A percentile compares a stretch with the other conserved stretches of the same genome.
phyloP scores from a whole-genome alignment of 2,888 invertebrate genomes.

The Apotomis capreana region DNA sequence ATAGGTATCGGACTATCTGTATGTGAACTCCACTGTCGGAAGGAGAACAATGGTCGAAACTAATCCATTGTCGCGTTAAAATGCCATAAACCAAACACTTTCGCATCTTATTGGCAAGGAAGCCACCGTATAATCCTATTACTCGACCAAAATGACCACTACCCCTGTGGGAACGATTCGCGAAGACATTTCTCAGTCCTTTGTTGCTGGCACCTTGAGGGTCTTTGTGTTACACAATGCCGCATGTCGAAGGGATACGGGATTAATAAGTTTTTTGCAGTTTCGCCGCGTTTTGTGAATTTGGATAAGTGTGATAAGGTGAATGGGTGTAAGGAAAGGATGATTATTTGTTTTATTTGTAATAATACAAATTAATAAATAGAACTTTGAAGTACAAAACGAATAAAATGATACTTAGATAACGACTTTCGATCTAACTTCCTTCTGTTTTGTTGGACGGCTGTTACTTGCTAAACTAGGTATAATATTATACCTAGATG shows the following conservation, averaged over 20 bases:
- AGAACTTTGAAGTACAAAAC: too few species aligned
- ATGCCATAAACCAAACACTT: too few species aligned
- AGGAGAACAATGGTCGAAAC: background rate
- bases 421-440: too few species aligned
- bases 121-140: background rate
- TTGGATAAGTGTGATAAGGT: background rate
- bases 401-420: too few species aligned
- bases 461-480: too few species aligned
- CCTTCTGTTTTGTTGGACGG: too few species aligned
- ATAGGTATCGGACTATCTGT: too few species aligned
- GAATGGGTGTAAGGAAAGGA: background rate
- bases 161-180: slow-evolving; percentile 61
- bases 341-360: background rate
- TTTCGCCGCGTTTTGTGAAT: slow-evolving; percentile 17
- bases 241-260: slow-evolving; percentile 66
- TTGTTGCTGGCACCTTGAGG: slow-evolving; percentile 70
- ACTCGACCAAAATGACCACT: slow-evolving; percentile 24
- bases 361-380: too few species aligned
- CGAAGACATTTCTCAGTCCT: slow-evolving; percentile 66
- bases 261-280: slow-evolving; percentile 46
- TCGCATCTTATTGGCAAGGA: too few species aligned
- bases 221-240: slow-evolving; percentile 55
- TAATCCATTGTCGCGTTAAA: background rate
- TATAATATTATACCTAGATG: too few species aligned
- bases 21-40: too few species aligned